A percentile compares a stretch with the other conserved stretches of the same genome.
phyloP scores from a whole-genome alignment of 92 coral and sea anemone genomes.

The Siderastrea radians region DNA sequence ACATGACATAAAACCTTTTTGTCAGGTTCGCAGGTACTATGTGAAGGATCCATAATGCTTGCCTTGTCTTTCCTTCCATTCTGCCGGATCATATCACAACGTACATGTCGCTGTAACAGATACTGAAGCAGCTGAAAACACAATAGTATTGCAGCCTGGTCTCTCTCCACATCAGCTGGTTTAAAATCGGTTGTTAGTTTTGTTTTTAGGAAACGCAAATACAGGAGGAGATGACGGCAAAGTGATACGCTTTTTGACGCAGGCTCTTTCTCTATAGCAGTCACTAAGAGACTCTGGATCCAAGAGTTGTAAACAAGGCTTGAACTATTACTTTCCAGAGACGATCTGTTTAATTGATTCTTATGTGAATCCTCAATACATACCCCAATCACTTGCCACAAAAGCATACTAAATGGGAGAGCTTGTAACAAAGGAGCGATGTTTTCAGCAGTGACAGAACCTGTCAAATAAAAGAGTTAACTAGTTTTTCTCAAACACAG shows the following conservation, averaged over 20 bases:
- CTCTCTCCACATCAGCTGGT: background rate
- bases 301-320: conserved; percentile 21
- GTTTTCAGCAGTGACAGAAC: conserved; percentile 13
- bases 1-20: background rate
- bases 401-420: conserved; percentile 67
- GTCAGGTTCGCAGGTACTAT: background rate
- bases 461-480: conserved; percentile 12
- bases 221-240: conserved; percentile 47
- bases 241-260: background rate
- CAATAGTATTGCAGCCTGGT: conserved; percentile 21
- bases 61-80: background rate
- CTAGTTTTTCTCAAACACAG: too few relatives aligned
- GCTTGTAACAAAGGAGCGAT: conserved; percentile 47
- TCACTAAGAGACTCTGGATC: conserved; percentile 44
- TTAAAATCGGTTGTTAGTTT: background rate
- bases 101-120: background rate
- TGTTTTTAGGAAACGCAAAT: conserved; percentile 15
- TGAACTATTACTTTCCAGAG: background rate
- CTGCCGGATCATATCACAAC: background rate
- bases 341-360: background rate
- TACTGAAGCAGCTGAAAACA: conserved; percentile 60
- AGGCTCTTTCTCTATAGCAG: conserved; percentile 49
- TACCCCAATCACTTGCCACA: conserved; percentile 71
- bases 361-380: background rate
- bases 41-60: background rate